A percentile compares a stretch with the other conserved stretches of the same genome.
phyloP scores from a whole-genome alignment of 35 echinoderm and acorn worm species.

The Strongylocentrotus purpuratus region DNA sequence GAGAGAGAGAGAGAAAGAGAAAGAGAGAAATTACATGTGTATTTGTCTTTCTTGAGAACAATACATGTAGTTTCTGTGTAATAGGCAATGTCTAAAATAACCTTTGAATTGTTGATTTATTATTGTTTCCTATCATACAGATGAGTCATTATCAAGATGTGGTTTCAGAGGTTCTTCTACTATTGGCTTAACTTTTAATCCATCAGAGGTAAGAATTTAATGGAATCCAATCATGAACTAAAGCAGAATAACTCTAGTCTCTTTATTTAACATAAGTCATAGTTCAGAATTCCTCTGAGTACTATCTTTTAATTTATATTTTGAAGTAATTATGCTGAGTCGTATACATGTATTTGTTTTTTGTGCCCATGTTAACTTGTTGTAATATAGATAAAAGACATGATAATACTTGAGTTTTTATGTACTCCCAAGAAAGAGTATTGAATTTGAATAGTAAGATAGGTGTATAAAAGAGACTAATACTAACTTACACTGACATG shows the following conservation, averaged over 20 bases:
- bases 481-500: too few relatives aligned
- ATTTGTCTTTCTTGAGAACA: not conserved
- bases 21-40: not conserved
- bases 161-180: constrained; percentile 85
- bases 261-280: not conserved
- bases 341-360: not conserved
- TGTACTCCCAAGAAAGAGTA: too few relatives aligned
- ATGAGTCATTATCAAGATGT: constrained; percentile 69
- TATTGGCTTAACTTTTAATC: constrained; percentile 76
- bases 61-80: not conserved
- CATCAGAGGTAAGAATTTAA: constrained; percentile 59
- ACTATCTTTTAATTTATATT: not conserved
- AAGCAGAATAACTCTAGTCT: not conserved
- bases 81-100: not conserved
- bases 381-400: too few relatives aligned
- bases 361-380: not conserved
- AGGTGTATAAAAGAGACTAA: too few relatives aligned
- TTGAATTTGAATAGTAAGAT: too few relatives aligned
- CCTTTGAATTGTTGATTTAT: not conserved
- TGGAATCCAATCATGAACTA: not conserved
- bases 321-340: not conserved
- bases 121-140: constrained; percentile 53
- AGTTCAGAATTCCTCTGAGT: not conserved
- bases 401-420: too few relatives aligned
- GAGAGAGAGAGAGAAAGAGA: too few relatives aligned